Evolutionary conservation across 2,797 vertebrate species (phyloP).

Genomic region (Eurystomus glaucurus): DNA sequence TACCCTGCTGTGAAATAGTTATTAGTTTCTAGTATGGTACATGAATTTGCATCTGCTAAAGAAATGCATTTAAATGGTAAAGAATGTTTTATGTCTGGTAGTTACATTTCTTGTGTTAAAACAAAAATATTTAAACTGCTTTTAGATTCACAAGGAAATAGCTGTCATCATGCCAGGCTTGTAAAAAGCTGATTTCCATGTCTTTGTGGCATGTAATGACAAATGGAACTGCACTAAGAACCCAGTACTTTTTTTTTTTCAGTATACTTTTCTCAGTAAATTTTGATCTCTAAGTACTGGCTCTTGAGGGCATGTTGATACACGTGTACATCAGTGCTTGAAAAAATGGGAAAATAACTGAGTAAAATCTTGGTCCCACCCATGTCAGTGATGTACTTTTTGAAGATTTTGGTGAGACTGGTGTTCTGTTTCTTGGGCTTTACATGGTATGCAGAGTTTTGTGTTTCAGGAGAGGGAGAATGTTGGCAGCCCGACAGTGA

Average conservation of each 20-base stretch:
- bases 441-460: not conserved
- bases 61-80: slow-evolving; percentile 23
- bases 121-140: not conserved
- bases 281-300: not conserved
- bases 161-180: not conserved
- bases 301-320: not conserved
- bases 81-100: not conserved
- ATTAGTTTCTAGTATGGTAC: slow-evolving; percentile 17
- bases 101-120: not conserved
- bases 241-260: too few relatives aligned
- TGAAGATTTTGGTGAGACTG: not conserved
- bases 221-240: not conserved
- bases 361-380: not conserved
- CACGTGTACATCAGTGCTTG: accelerated
- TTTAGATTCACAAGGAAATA: not conserved
- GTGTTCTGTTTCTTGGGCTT: not conserved
- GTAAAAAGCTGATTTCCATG: not conserved
- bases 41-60: slow-evolving; percentile 38
- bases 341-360: not conserved
- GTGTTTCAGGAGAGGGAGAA: not conserved
- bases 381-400: not conserved
- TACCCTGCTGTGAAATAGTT: slow-evolving; percentile 38
- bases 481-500: not conserved
- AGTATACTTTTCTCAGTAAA: not conserved
- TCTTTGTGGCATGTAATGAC: not conserved